Base-by-base conservation (phyloP, 1,140 invertebrate genomes). In the Calliopsis andreniformis region DNA sequence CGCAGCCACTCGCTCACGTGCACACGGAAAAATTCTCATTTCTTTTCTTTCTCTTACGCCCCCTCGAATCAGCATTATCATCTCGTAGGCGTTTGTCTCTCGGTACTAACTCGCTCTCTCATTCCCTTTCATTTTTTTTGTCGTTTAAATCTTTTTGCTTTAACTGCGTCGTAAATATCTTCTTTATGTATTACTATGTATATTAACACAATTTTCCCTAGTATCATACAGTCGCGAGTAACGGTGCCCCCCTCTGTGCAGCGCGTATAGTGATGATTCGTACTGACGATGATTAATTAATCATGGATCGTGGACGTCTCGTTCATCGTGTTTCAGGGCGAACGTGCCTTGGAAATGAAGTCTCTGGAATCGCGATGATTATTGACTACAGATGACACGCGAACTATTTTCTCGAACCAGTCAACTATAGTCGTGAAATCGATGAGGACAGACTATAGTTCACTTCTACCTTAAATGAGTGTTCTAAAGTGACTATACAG, bases 171-270 rank as follows among this genome's bases (percentile, higher is more conserved):
- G 62, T 82, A 76, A 56, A 70, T 79, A 75, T 47, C 45, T 45
- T 55, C 18, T 69, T 80, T 61, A 59, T 28, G 20, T 61, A 64
- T 62, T 70, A 81, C 66, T 84, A 53, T 79, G 79, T 85, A 86
- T 86, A 89, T 67, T 58, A 67, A 75, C 51, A 90, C 82, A 89
- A 89, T 89, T 85, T 76, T 85, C 73, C 83, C 89, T 89, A 89
- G 67, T 89, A 89, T 89, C 86, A 82, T 89, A 90, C 88, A 90
- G 79, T 86, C 76, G 87, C 76, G 83, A 88, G 78, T 88, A 84
- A 87, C 67, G 79, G 70, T 51, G 71, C 75, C 76, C 79, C 71
- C 64, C 42, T 35, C 71, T 62, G 51, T 67, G 67, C 42, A 42
- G 62, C 62, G 28, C 55, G 51, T 32, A 73, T 16, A n/a, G 20